A percentile compares a stretch with the other conserved stretches of the same genome.
These are phyloP conservation scores for Aurelia aurita DNA, from an alignment of 30 jellyfish, hydroid and myxozoan species.

Conservation along the genomic window DNA sequence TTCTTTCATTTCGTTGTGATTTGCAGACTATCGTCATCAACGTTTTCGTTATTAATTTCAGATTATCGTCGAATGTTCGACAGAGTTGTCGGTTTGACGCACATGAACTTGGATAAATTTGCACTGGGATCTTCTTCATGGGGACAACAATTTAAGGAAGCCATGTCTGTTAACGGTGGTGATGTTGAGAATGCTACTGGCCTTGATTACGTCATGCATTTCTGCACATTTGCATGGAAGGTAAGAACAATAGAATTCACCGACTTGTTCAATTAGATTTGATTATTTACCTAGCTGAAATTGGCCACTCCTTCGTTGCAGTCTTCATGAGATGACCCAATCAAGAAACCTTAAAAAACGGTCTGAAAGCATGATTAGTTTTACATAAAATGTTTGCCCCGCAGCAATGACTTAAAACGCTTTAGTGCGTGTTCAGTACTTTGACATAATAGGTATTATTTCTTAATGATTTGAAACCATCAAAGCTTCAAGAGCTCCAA, in stretches of 20 bases:
- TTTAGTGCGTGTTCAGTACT: no score
- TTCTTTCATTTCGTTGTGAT: not conserved
- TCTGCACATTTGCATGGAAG: constrained; percentile 94
- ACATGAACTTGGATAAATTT: constrained; percentile 86
- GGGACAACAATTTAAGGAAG: constrained; percentile 98
- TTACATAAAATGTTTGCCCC: no score
- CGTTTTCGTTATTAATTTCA: not conserved
- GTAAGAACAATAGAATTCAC: constrained; percentile 62
- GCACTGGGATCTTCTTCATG: constrained; percentile 94
- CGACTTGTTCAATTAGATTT: no score
- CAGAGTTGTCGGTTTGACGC: constrained; percentile 93
- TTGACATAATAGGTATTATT: no score
- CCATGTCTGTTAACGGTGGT: constrained; percentile 98
- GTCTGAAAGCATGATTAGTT: no score
- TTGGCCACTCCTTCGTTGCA: no score
- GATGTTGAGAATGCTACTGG: constrained; percentile 88
- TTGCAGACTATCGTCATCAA: not conserved
- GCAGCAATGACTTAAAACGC: no score
- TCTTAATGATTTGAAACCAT: no score
- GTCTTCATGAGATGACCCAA: no score
- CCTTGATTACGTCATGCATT: constrained; percentile 91
- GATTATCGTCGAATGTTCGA: constrained; percentile 95
- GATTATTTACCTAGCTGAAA: no score
- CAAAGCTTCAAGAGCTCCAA: no score
- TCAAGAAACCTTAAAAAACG: no score